Percentiles rank a stretch among this genome's conserved stretches.
Conservation (phyloP, 2,888 invertebrate species). For the Protophormia terraenovae region DNA sequence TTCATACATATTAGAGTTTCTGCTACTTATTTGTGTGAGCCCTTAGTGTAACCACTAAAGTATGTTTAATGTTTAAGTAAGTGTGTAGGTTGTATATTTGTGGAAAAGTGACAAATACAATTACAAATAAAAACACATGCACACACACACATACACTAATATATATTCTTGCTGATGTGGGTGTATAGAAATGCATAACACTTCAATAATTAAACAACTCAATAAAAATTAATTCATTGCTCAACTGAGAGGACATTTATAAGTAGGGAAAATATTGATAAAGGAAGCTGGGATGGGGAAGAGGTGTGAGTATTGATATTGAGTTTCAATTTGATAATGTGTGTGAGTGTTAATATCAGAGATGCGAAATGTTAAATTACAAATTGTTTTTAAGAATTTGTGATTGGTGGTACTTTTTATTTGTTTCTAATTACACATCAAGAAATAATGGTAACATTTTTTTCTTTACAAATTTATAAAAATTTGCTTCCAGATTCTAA, state of each 20-base stretch:
- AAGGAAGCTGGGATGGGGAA: no score
- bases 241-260: slow-evolving; percentile 15
- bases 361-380: neutral
- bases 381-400: neutral
- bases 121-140: slow-evolving; percentile 32
- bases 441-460: no score
- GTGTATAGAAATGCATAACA: slow-evolving; percentile 50
- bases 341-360: neutral
- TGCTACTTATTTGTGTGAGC: slow-evolving; percentile 4
- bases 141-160: slow-evolving; percentile 10
- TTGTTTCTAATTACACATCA: no score
- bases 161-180: slow-evolving; percentile 12
- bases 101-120: slow-evolving; percentile 27
- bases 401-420: no score
- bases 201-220: slow-evolving; percentile 61
- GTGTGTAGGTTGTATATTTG: neutral
- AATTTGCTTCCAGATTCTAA: no score
- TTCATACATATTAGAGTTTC: neutral
- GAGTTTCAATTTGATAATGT: neutral
- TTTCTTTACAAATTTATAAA: no score
- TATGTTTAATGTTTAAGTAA: no score
- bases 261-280: no score
- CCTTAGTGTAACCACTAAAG: slow-evolving; percentile 10
- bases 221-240: slow-evolving; percentile 56
- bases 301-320: neutral